A percentile compares a stretch with the other conserved stretches of the same genome.
Evolutionary conservation across 2,113 vertebrate genomes (phyloP).

Genomic region (Barbus barbus): DNA sequence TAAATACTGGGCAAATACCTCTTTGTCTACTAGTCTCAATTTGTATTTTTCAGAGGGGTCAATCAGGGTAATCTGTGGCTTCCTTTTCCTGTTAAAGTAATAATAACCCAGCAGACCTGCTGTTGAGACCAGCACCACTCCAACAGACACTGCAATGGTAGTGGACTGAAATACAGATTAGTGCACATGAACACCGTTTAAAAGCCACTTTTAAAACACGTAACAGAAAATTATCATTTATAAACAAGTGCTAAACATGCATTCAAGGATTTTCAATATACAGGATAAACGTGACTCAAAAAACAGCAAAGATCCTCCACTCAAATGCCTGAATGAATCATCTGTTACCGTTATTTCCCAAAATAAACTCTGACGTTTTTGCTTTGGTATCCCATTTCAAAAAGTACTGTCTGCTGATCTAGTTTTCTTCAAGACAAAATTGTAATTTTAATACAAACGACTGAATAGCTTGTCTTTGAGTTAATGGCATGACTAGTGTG

Average conservation of each 20-base stretch:
- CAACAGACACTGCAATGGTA: constrained; percentile 66
- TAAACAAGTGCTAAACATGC: neutral
- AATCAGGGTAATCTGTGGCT: constrained; percentile 63
- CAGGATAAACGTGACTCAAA: neutral
- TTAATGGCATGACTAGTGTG: neutral
- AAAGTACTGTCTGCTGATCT: neutral
- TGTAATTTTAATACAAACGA: neutral
- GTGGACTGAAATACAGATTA: constrained; percentile 48
- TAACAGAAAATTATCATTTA: neutral
- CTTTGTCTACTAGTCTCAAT: constrained; percentile 74
- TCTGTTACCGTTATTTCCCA: neutral
- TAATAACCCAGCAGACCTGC: constrained; percentile 66
- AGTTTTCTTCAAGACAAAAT: neutral
- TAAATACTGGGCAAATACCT: constrained; percentile 56
- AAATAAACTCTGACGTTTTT: neutral
- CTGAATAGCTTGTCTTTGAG: neutral
- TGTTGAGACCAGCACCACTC: constrained; percentile 69
- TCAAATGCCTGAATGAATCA: neutral
- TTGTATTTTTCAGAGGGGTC: constrained; percentile 73
- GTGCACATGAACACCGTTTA: neutral
- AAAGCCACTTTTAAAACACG: neutral
- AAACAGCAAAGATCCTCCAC: too few species aligned
- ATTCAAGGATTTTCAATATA: too few species aligned
- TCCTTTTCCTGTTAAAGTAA: constrained; percentile 66
- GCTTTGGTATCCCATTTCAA: neutral